phyloP scores from a whole-genome alignment of 2,888 invertebrate species.

The Rhagium mordax region DNA sequence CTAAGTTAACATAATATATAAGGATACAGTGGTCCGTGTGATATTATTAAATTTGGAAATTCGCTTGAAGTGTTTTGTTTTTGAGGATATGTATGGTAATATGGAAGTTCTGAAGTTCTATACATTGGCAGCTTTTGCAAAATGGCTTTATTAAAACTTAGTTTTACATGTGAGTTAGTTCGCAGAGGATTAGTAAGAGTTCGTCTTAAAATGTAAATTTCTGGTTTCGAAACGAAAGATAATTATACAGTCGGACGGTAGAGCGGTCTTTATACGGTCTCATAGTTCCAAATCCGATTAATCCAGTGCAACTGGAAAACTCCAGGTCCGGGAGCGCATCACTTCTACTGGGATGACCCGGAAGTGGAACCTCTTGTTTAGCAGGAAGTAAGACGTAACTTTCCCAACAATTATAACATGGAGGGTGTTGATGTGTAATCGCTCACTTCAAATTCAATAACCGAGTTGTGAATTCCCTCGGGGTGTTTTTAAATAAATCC shows the following conservation, averaged over 20 bases:
- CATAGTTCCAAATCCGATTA: constrained; percentile 69
- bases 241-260: constrained; percentile 67
- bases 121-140: constrained; percentile 36
- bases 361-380: constrained; percentile 38
- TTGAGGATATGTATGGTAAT: constrained; percentile 40
- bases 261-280: constrained; percentile 68
- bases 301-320: constrained; percentile 57
- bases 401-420: constrained; percentile 43
- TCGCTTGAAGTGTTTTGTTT: constrained; percentile 42
- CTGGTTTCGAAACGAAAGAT: constrained; percentile 64
- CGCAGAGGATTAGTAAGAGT: constrained; percentile 63
- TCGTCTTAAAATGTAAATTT: constrained; percentile 68
- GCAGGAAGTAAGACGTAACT: constrained; percentile 51
- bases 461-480: constrained; percentile 44
- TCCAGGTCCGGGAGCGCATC: constrained; percentile 42
- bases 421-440: constrained; percentile 49
- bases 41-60: constrained; percentile 38
- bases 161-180: constrained; percentile 60
- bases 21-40: neutral
- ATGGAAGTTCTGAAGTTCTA: constrained; percentile 42
- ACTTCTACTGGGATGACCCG: constrained; percentile 38
- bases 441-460: constrained; percentile 48
- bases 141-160: constrained; percentile 46
- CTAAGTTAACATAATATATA: constrained; percentile 11
- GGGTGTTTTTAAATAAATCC: constrained; percentile 51